phyloP scores from a whole-genome alignment of 2,888 invertebrate species.

The Erebia palarica region DNA sequence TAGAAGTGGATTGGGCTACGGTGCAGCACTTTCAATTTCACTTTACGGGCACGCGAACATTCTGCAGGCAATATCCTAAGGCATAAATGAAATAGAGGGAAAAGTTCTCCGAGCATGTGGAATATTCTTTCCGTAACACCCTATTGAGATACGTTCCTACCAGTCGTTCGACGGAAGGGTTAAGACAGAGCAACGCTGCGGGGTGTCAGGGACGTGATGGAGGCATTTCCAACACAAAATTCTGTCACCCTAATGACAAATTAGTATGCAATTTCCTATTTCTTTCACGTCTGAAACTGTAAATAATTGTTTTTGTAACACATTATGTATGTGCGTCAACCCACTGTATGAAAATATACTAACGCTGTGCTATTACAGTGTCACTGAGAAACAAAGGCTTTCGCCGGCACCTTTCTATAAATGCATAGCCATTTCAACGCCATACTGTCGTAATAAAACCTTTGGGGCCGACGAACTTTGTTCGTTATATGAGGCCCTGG shows the following conservation, averaged over 20 bases:
- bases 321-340: too few species aligned
- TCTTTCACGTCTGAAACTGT: too few species aligned
- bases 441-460: not conserved
- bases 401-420: not conserved
- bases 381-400: not conserved
- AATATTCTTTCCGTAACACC: conserved; percentile 10
- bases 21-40: conserved; percentile 23
- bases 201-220: too few species aligned
- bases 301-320: too few species aligned
- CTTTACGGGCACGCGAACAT: conserved; percentile 23
- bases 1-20: conserved; percentile 19
- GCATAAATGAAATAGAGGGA: conserved; percentile 21
- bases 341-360: too few species aligned
- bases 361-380: not conserved
- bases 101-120: conserved; percentile 16
- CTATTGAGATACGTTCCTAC: not conserved
- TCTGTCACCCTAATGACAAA: too few species aligned
- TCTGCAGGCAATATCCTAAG: conserved; percentile 23
- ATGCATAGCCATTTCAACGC: not conserved
- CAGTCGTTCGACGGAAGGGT: too few species aligned
- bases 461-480: not conserved
- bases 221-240: too few species aligned
- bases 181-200: too few species aligned
- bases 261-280: too few species aligned
- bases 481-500: too few species aligned